These are phyloP conservation scores for Lordiphosa andalusiaca DNA, from an alignment of 2,888 invertebrate genomes.

Conservation along the genomic window DNA sequence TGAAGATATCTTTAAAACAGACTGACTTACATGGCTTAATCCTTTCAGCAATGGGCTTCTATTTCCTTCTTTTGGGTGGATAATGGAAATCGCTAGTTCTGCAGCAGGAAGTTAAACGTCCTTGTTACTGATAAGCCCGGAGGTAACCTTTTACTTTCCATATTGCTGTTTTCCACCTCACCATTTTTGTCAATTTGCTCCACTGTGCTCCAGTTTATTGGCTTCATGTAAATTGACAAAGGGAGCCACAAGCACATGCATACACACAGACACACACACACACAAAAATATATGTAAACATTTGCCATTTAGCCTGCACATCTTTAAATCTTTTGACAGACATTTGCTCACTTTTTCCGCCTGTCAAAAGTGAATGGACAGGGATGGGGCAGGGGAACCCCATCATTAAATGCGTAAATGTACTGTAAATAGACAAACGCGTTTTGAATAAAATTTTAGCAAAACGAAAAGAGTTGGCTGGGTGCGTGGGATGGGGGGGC, in stretches of 20 bases:
- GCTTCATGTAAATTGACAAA: slow-evolving; percentile 29
- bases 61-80: no score
- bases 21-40: no score
- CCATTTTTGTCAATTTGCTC: slow-evolving; percentile 2
- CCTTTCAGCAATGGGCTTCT: no score
- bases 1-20: no score
- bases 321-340: slow-evolving; percentile 60
- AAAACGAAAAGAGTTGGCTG: slow-evolving; percentile 60
- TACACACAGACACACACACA: slow-evolving; percentile 2
- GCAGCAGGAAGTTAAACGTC: no score
- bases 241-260: slow-evolving; percentile 19
- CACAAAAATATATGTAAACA: slow-evolving; percentile 13
- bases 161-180: no score
- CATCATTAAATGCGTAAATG: slow-evolving; percentile 81
- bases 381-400: slow-evolving; percentile 41
- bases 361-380: neutral
- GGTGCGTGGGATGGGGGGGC: slow-evolving; percentile 10
- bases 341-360: slow-evolving; percentile 54
- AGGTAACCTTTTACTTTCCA: no score
- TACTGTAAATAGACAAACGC: slow-evolving; percentile 80
- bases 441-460: slow-evolving; percentile 79
- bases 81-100: no score
- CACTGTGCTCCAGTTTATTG: slow-evolving; percentile 41
- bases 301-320: slow-evolving; percentile 51
- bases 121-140: no score